phyloP scores from a whole-genome alignment of 1,140 invertebrate genomes.

The Papilio glaucus region DNA sequence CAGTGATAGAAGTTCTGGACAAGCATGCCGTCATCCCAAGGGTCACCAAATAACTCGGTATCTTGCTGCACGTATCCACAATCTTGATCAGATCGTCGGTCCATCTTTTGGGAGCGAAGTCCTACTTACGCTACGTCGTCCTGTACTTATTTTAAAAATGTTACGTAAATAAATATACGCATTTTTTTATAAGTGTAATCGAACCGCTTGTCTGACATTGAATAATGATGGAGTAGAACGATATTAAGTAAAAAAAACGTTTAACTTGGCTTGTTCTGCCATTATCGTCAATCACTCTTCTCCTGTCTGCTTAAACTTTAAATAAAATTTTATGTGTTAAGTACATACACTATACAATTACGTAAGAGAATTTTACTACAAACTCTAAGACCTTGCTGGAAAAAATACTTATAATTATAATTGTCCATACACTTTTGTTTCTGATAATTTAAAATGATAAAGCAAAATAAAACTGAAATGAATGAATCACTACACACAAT shows the following conservation, averaged over 20 bases:
- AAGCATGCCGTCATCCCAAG: too few relatives aligned
- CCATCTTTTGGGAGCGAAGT: too few relatives aligned
- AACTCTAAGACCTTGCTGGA: not conserved
- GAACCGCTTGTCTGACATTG: not conserved
- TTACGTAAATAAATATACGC: not conserved
- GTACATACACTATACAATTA: not conserved
- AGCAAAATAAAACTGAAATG: conserved; percentile 11
- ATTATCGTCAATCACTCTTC: conserved; percentile 12
- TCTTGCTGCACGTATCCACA: too few relatives aligned
- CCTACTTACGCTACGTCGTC: too few relatives aligned
- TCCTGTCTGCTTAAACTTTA: not conserved
- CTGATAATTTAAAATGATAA: conserved; percentile 3
- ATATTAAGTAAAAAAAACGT: conserved; percentile 18
- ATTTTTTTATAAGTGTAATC: not conserved
- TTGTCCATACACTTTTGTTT: too few relatives aligned
- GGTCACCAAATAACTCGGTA: too few relatives aligned
- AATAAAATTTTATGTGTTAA: not conserved
- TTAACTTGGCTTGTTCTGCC: conserved; percentile 10
- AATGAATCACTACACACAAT: not conserved
- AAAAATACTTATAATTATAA: not conserved
- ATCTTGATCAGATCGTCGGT: too few relatives aligned
- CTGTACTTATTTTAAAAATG: too few relatives aligned
- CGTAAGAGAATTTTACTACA: not conserved
- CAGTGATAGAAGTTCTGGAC: too few relatives aligned
- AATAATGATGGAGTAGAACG: conserved; percentile 2